These are phyloP conservation scores for Gasterosteus nipponicus DNA, from an alignment of 2,113 vertebrate genomes.

Conservation along the genomic window DNA sequence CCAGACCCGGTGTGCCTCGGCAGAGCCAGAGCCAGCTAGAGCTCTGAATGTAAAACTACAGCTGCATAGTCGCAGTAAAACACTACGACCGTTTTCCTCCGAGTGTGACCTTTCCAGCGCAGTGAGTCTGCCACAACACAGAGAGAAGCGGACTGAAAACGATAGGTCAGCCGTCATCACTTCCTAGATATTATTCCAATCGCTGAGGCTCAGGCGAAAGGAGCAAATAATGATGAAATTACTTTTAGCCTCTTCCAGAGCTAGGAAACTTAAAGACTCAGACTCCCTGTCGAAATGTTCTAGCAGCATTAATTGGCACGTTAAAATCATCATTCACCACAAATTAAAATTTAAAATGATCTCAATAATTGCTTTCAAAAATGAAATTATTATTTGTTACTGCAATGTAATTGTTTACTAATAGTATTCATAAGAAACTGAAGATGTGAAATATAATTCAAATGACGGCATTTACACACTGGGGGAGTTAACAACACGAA, in stretches of 20 bases:
- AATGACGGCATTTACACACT: neutral
- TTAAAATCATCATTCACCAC: neutral
- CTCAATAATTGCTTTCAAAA: neutral
- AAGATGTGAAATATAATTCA: neutral
- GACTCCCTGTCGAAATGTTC: neutral
- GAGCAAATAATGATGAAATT: slow-evolving; percentile 57
- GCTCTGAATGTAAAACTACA: slow-evolving; percentile 58
- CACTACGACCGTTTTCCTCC: slow-evolving; percentile 44
- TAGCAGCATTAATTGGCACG: neutral
- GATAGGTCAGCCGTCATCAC: slow-evolving; percentile 34
- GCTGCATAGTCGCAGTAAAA: slow-evolving; percentile 65
- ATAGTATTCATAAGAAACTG: neutral
- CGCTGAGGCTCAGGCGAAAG: slow-evolving; percentile 17
- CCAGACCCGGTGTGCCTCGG: slow-evolving; percentile 34
- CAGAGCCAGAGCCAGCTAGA: slow-evolving; percentile 54
- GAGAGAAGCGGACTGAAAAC: slow-evolving; percentile 40
- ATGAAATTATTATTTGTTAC: neutral
- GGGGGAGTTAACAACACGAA: neutral
- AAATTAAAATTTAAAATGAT: neutral
- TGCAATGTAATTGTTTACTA: neutral
- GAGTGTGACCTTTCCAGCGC: slow-evolving; percentile 68
- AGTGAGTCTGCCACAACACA: slow-evolving; percentile 36
- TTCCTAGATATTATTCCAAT: slow-evolving; percentile 58
- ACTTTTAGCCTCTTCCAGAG: slow-evolving; percentile 23
- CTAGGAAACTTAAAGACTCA: slow-evolving; percentile 1